Evolutionary conservation across 2,113 vertebrate species (phyloP).

Genomic region (Henicopernis longicauda): DNA sequence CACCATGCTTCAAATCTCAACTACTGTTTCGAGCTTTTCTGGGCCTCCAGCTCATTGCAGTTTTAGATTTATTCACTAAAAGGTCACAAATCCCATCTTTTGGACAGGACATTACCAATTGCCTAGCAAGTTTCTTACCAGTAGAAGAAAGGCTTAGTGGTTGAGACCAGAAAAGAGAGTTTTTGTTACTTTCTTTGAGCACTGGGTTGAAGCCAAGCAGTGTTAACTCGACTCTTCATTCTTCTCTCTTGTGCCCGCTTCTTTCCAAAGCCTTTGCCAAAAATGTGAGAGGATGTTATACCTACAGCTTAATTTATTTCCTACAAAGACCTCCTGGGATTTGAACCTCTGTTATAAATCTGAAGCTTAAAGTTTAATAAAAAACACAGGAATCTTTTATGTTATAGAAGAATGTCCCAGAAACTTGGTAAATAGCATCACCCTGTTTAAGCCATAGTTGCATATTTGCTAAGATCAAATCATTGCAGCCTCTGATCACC

Average conservation of each 20-base stretch:
- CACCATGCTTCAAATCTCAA: neutral
- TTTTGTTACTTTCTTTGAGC: conserved; percentile 27
- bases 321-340: neutral
- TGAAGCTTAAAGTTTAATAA: conserved; percentile 41
- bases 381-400: neutral
- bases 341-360: conserved; percentile 23
- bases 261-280: conserved; percentile 49
- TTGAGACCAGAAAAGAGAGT: neutral
- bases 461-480: conserved; percentile 13
- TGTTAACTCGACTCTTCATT: conserved; percentile 15
- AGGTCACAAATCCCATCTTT: conserved; percentile 16
- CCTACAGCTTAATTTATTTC: conserved; percentile 60
- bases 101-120: neutral
- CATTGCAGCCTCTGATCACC: neutral
- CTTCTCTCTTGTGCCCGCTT: conserved; percentile 27
- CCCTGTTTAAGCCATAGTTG: neutral
- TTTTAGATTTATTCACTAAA: neutral
- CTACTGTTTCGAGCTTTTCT: neutral
- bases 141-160: neutral
- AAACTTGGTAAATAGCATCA: neutral
- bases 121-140: neutral
- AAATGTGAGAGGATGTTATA: conserved; percentile 45
- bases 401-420: neutral
- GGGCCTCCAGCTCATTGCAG: neutral
- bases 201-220: conserved; percentile 12